Evolutionary conservation across 2,888 invertebrate genomes (phyloP), one percentile per base, ranked within the genome.

Genomic region (Lepidochitona cinerea): DNA sequence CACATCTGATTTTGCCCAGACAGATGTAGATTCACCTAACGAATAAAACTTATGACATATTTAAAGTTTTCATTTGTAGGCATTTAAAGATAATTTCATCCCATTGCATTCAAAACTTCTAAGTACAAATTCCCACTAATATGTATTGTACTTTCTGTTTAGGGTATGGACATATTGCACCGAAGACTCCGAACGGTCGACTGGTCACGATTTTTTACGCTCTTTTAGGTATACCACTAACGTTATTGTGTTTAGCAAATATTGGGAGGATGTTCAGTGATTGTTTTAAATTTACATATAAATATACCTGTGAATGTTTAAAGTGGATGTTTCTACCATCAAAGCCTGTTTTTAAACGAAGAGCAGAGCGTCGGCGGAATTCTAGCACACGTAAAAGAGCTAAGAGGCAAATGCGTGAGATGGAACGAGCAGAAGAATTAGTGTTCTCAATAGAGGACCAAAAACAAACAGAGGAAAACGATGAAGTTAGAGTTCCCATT

Each of bases 401-500:
- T 12, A 73, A 73, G 14, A 67, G 52, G 35, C 67, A 52, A n/a
- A 66, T 73, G n/a, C 70, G 64, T 7, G 53, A 69, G 9, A 41
- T 68, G 3, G 66, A 72, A 18, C 29, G 68, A 18, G 68, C 67
- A 18, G 14, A 18, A 35, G 66, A 66, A 37, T 18, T n/a, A 26
- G 59, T 59, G 5, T 66, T 66, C 37, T 37, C 35, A 1, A 64
- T 53, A 7, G 67, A 68, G 32, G 74, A 75, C 14, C 52, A 70
- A 23, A 59, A 37, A 29, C 71, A 74, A 76, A 74, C 41, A 74
- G 71, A 71, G 72, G 72, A 41, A 18, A 71, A 77, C 35, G 76
- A 74, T 53, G 83, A 85, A 64, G 86, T 89, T 7, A 82, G 86
- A 0, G 97, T 98, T 0, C 98, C 98, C 29, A 95, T 98, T 66